Evolutionary conservation across 2,113 vertebrate species (phyloP), one percentile per base, ranked within the genome.

Genomic region (Procavia capensis): DNA sequence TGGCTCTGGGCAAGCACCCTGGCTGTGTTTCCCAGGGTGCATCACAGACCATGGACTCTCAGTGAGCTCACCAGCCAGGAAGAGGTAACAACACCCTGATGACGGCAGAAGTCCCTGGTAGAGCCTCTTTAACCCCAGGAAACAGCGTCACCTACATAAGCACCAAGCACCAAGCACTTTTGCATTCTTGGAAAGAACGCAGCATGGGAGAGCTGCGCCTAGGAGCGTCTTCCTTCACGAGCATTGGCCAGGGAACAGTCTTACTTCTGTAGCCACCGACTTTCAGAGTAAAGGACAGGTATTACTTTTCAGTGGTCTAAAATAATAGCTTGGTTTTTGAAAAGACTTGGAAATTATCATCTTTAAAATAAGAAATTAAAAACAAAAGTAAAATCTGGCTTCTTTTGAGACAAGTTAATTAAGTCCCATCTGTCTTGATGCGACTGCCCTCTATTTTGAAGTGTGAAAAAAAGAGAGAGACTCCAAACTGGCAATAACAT

Each of bases 371-470:
- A 39, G 27, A 31, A 83, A 81, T 45, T 31, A 27, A 2, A 27
- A 36, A 50, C 61, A 43, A 68, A 36, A 83, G 17, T 6, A 94
- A 96, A 97, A 88, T 90, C 70, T 50, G 24, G 34, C 95, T 88
- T 89, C 61, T 85, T 96, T 97, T 91, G 85, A 36, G 93, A 97
- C 29, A 4, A 54, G 36, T 93, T 97, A 94, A 94, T 96, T 88
- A 90, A 94, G 31, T 96, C 20, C 68, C 85, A 91, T 93, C 50
- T 96, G 84, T 86, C 87, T 97, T 61, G 10, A 94, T 86, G 57
- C 96, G 85, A 92, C 89, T 96, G 84, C 68, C 91, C 66, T 96
- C 84, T 87, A 76, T 85, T 85, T 81, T 74, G 72, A 96, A 95
- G 43, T 75, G 63, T 66, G 59, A 95, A 95, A 85, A 88, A 27